phyloP scores from a whole-genome alignment of 2,797 vertebrate genomes.

The Mormyrus proboscirostris region DNA sequence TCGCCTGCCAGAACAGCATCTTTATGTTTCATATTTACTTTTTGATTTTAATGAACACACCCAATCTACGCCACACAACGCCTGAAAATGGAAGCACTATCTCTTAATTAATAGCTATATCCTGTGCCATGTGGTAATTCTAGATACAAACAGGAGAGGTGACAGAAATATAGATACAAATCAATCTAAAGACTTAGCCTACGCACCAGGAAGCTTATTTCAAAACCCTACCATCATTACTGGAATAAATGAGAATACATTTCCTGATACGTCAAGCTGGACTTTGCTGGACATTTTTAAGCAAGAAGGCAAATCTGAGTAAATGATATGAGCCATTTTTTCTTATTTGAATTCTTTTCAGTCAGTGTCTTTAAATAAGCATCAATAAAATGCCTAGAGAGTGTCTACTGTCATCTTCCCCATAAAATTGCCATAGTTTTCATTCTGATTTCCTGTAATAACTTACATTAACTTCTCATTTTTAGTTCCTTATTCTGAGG shows the following conservation, averaged over 20 bases:
- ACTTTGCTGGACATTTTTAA: neutral
- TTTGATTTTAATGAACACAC: neutral
- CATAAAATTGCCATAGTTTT: neutral
- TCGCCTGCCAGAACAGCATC: neutral
- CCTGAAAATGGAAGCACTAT: neutral
- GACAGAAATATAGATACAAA: neutral
- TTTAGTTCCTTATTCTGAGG: neutral
- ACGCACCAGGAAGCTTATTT: neutral
- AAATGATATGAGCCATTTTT: neutral
- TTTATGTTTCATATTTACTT: neutral
- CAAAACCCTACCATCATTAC: neutral
- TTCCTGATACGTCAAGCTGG: neutral
- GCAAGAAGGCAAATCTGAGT: neutral
- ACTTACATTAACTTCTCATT: neutral
- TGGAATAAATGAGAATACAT: neutral
- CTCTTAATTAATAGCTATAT: conserved; percentile 3
- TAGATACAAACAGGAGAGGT: neutral
- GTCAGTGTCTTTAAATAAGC: neutral
- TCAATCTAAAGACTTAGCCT: neutral
- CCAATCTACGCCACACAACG: neutral
- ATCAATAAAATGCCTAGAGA: neutral
- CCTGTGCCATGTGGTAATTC: neutral
- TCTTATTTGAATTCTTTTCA: neutral
- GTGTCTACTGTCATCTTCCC: neutral
- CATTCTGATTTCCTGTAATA: neutral